Conservation (phyloP, 2,888 invertebrate species). For the Orthosia gracilis region DNA sequence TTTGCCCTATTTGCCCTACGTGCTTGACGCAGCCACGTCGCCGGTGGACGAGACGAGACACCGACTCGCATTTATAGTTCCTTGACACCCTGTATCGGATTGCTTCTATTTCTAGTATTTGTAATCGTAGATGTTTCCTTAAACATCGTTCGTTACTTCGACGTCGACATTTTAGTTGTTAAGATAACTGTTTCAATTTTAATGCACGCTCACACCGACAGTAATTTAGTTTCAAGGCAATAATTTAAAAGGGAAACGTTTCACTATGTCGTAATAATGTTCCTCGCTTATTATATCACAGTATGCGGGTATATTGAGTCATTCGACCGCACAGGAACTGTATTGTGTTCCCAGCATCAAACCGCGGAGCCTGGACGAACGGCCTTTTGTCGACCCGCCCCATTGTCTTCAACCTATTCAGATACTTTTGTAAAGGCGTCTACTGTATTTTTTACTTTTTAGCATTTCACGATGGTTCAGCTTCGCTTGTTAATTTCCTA, state of each 20-base stretch:
- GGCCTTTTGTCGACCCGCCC: constrained; percentile 84
- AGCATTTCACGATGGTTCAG: constrained; percentile 73
- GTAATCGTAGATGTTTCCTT: constrained; percentile 68
- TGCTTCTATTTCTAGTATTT: constrained; percentile 70
- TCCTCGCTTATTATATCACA: constrained; percentile 70
- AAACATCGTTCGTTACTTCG: constrained; percentile 43
- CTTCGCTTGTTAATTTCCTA: constrained; percentile 71
- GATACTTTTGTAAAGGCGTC: constrained; percentile 81
- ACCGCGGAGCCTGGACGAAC: constrained; percentile 81
- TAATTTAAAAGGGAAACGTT: constrained; percentile 60
- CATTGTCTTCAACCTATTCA: constrained; percentile 85
- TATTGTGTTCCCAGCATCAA: constrained; percentile 81
- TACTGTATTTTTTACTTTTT: constrained; percentile 73
- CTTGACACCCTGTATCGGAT: constrained; percentile 72
- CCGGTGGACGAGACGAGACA: constrained; percentile 63
- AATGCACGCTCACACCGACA: constrained; percentile 34
- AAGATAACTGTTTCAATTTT: constrained; percentile 55
- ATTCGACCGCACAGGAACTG: constrained; percentile 85
- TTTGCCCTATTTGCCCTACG: constrained; percentile 78
- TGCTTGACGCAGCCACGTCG: constrained; percentile 45
- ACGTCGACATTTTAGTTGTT: constrained; percentile 53
- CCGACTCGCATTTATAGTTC: constrained; percentile 72
- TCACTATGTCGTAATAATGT: constrained; percentile 64
- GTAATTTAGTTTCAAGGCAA: constrained; percentile 47
- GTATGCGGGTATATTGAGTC: constrained; percentile 83